Evolutionary conservation across 2,888 invertebrate genomes (phyloP).

Genomic region (Microplitis manilae): DNA sequence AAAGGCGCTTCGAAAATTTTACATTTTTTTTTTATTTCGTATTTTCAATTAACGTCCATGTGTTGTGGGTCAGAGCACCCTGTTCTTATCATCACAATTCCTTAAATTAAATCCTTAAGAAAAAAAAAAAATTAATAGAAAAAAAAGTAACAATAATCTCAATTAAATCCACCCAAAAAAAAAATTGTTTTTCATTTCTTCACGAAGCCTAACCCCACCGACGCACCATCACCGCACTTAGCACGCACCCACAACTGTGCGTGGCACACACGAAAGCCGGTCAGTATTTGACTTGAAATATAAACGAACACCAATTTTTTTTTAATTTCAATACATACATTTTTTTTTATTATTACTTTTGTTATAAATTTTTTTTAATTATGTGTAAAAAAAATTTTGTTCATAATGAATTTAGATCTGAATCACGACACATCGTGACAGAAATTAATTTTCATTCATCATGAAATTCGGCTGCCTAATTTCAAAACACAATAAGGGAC

Average conservation of each 20-base stretch:
- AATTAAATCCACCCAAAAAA: conserved; percentile 40
- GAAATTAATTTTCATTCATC: too few relatives aligned
- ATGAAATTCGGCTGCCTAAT: too few relatives aligned
- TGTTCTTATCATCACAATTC: conserved; percentile 53
- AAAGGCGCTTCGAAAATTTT: conserved; percentile 11
- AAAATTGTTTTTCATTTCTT: conserved; percentile 43
- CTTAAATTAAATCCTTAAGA: conserved; percentile 41
- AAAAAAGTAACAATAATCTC: conserved; percentile 41
- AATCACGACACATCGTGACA: too few relatives aligned
- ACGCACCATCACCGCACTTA: conserved; percentile 67
- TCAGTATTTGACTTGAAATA: conserved; percentile 12
- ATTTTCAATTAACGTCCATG: conserved; percentile 66
- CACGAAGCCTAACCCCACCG: conserved; percentile 60
- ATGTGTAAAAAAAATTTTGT: too few relatives aligned
- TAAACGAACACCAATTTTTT: background rate
- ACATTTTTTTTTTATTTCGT: conserved; percentile 31
- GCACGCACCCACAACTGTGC: conserved; percentile 47
- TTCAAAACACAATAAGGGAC: too few relatives aligned
- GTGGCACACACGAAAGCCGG: conserved; percentile 41
- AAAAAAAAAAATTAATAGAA: conserved; percentile 31
- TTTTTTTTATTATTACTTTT: background rate
- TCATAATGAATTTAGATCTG: too few relatives aligned
- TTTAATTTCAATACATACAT: background rate
- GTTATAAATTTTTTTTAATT: background rate
- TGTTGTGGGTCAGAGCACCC: conserved; percentile 72